phyloP scores from a whole-genome alignment of 53 echinoderm and acorn worm genomes.

The Actinopyga echinites region DNA sequence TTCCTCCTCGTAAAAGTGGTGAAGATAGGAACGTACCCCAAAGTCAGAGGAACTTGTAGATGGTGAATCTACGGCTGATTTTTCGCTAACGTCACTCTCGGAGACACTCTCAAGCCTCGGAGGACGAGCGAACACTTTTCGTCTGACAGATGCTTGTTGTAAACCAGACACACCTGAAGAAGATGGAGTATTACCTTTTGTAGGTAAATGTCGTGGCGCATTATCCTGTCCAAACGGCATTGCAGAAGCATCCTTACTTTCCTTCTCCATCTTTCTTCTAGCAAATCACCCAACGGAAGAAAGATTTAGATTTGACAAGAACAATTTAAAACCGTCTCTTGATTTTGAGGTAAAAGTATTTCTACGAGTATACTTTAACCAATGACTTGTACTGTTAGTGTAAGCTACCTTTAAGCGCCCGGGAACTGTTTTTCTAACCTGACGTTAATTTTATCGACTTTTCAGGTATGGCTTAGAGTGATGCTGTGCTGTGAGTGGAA shows the following conservation, averaged over 20 bases:
- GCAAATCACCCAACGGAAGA: too few relatives aligned
- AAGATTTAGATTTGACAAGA: too few relatives aligned
- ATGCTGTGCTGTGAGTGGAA: too few relatives aligned
- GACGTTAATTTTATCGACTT: too few relatives aligned
- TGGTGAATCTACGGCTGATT: constrained; percentile 59
- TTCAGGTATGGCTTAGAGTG: too few relatives aligned
- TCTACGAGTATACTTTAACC: too few relatives aligned
- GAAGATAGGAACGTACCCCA: constrained; percentile 92
- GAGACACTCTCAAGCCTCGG: constrained; percentile 94
- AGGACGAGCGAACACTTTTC: constrained; percentile 81
- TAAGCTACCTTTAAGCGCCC: too few relatives aligned
- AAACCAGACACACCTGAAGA: not conserved
- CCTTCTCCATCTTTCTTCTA: not conserved
- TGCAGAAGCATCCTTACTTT: not conserved
- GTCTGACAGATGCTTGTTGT: constrained; percentile 47
- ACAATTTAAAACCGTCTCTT: too few relatives aligned
- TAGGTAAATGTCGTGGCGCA: constrained; percentile 56
- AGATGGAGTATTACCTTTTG: constrained; percentile 39
- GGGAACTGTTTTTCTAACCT: too few relatives aligned
- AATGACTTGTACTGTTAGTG: too few relatives aligned
- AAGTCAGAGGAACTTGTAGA: constrained; percentile 82
- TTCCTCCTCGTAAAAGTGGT: constrained; percentile 97
- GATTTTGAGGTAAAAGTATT: too few relatives aligned
- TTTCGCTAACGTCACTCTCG: constrained; percentile 85
- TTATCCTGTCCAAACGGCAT: constrained; percentile 40